Percentiles rank a stretch among this genome's conserved stretches.
phyloP scores from a whole-genome alignment of 2,888 invertebrate genomes.

The Leptopterna dolabrata region DNA sequence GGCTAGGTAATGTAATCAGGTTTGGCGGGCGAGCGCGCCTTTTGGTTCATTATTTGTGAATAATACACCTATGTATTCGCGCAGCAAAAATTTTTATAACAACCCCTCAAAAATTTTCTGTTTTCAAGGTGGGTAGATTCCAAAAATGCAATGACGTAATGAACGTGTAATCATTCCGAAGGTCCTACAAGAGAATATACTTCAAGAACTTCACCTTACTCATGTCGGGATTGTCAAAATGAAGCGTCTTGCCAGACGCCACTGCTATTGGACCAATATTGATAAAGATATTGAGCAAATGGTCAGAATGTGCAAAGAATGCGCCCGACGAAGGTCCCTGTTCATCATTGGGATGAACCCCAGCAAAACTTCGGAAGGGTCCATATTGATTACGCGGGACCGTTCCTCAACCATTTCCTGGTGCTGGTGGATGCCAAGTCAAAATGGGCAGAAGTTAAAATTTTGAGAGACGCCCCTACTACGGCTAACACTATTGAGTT shows the following conservation, averaged over 20 bases:
- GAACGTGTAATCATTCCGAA: constrained; percentile 59
- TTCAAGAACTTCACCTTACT: constrained; percentile 62
- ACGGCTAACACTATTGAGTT: constrained; percentile 48
- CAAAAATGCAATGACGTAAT: too few relatives aligned
- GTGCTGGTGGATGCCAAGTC: constrained; percentile 63
- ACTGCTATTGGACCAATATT: constrained; percentile 63
- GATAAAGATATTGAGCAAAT: constrained; percentile 63
- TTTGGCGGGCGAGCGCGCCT: too few relatives aligned
- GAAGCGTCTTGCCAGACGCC: constrained; percentile 63
- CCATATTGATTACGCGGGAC: constrained; percentile 31
- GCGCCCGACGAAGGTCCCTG: constrained; percentile 47
- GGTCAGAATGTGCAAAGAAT: constrained; percentile 61
- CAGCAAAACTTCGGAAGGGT: not conserved
- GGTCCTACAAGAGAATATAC: constrained; percentile 55
- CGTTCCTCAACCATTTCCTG: constrained; percentile 57
- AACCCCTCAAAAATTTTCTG: too few relatives aligned
- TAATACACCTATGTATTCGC: too few relatives aligned
- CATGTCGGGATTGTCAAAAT: too few relatives aligned
- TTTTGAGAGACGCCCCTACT: constrained; percentile 41
- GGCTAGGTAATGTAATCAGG: too few relatives aligned
- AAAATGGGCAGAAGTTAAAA: constrained; percentile 61
- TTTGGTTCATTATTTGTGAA: too few relatives aligned
- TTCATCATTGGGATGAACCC: constrained; percentile 31
- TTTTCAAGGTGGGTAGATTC: too few relatives aligned
- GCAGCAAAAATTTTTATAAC: too few relatives aligned